These are phyloP conservation scores for Bradypus variegatus DNA, from an alignment of 2,797 vertebrate genomes.

Conservation along the genomic window DNA sequence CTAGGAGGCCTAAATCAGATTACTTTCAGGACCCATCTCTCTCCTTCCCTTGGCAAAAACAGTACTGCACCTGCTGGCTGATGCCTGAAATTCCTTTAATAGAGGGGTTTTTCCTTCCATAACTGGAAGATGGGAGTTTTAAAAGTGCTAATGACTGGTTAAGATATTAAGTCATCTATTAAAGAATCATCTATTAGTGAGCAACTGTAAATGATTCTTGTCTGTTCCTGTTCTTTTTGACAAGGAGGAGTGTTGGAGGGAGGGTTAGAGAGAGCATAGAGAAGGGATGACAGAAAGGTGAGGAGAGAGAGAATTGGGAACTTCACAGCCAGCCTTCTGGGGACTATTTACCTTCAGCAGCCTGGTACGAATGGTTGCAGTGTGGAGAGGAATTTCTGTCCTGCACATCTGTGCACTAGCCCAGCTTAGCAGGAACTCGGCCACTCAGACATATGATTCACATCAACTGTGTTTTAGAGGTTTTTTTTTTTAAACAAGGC, in stretches of 20 bases:
- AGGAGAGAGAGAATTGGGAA: neutral
- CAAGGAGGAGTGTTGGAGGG: neutral
- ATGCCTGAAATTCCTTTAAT: constrained; percentile 27
- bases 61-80: constrained; percentile 50
- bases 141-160: constrained; percentile 3
- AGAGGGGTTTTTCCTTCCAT: neutral
- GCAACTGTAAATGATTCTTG: neutral
- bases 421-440: constrained; percentile 34
- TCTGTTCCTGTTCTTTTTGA: neutral
- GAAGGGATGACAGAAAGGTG: neutral
- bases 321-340: neutral
- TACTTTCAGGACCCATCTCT: neutral
- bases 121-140: neutral
- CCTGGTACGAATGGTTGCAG: neutral
- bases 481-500: constrained; percentile 37
- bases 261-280: neutral
- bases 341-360: neutral
- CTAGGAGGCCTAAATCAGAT: constrained; percentile 9
- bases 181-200: neutral
- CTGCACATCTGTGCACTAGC: constrained; percentile 46
- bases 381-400: constrained; percentile 19
- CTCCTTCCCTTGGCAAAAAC: constrained; percentile 20
- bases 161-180: neutral
- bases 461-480: constrained; percentile 62
- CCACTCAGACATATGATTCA: constrained; percentile 66